Conservation (phyloP, 2,797 vertebrate species). For the Pseudochromis fuscus region DNA sequence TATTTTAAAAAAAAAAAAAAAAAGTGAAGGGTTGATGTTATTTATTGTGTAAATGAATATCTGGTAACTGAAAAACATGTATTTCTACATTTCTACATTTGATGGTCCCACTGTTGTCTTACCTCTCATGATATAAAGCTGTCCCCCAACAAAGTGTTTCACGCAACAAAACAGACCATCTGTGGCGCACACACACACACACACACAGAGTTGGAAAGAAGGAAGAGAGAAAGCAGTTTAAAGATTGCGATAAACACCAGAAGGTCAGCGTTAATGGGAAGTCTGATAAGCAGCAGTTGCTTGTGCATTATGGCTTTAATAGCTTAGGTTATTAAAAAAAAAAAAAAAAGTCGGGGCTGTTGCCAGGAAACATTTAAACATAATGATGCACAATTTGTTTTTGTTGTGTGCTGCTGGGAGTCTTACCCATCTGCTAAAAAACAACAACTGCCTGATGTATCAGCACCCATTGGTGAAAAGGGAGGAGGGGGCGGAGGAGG, state of each 20-base stretch:
- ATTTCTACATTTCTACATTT: no score
- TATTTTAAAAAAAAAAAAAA: no score
- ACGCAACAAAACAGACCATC: conserved; percentile 99
- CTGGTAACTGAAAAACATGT: no score
- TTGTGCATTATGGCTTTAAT: conserved; percentile 31
- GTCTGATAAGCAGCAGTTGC: conserved; percentile 27
- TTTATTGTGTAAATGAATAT: no score
- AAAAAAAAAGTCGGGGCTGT: neutral
- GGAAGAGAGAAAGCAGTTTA: conserved; percentile 37
- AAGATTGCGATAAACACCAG: conserved; percentile 19
- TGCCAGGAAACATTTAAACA: conserved; percentile 40
- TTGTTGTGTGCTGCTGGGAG: conserved; percentile 19
- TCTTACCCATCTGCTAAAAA: conserved; percentile 36
- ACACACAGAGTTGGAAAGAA: conserved; percentile 56
- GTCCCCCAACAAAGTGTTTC: conserved; percentile 99
- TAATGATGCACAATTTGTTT: conserved; percentile 27
- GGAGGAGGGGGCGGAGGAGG: conserved; percentile 1
- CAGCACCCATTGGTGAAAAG: neutral
- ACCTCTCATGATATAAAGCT: conserved; percentile 99
- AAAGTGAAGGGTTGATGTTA: no score
- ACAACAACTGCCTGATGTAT: conserved; percentile 31
- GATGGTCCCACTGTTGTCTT: conserved; percentile 85
- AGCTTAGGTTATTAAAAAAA: conserved; percentile 19
- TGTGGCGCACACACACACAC: conserved; percentile 80
- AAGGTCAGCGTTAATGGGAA: conserved; percentile 22